phyloP scores from a whole-genome alignment of 2,888 invertebrate genomes.

The Pristionchus maxplancki region DNA sequence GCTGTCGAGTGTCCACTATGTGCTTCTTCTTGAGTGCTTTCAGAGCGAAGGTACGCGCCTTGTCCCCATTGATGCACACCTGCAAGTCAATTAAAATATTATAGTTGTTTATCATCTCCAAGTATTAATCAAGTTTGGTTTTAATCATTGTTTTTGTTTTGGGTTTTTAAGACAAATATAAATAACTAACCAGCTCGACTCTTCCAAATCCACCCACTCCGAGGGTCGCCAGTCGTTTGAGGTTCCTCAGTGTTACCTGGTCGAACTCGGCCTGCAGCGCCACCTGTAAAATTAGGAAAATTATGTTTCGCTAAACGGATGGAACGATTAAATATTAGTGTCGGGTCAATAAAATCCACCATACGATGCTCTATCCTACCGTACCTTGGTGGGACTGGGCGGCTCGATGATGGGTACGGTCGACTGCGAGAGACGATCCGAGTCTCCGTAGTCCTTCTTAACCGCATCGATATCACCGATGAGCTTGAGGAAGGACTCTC shows the following conservation, averaged over 20 bases:
- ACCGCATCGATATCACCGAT: constrained; percentile 88
- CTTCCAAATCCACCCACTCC: constrained; percentile 95
- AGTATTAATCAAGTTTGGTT: no score
- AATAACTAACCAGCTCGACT: constrained; percentile 82
- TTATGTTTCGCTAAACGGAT: no score
- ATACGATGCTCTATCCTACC: background rate
- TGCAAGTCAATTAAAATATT: constrained; percentile 57
- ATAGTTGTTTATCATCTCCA: no score
- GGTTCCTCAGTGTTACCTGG: constrained; percentile 85
- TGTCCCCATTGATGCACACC: constrained; percentile 79
- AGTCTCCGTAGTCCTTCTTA: constrained; percentile 86
- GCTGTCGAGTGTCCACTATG: constrained; percentile 90
- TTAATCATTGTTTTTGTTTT: no score
- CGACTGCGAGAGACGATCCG: constrained; percentile 64
- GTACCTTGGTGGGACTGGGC: constrained; percentile 62
- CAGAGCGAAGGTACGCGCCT: constrained; percentile 85
- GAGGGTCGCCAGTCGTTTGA: constrained; percentile 89
- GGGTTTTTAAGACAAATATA: no score
- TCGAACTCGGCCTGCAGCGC: constrained; percentile 80
- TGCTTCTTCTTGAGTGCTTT: constrained; percentile 92
- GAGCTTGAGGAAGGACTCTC: constrained; percentile 86
- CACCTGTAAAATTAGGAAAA: background rate
- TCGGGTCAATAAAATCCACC: background rate
- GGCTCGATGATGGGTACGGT: constrained; percentile 63
- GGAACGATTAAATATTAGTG: no score